Base-by-base conservation (phyloP, 2,888 invertebrate species). In the Incurvaria masculella region DNA sequence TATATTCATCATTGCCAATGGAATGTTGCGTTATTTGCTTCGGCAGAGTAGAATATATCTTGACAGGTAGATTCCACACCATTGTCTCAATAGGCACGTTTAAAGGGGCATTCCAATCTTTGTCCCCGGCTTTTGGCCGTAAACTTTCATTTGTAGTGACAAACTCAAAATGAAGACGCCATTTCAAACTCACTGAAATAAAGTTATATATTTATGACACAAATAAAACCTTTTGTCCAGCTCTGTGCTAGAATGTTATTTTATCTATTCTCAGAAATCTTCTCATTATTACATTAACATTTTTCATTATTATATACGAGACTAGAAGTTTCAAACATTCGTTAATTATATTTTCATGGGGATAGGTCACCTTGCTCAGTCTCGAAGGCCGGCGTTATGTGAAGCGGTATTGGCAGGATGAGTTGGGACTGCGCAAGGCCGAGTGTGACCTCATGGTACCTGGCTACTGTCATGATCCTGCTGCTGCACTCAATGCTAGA, bases 81-180 rank as follows among this genome's bases (percentile, higher is more conserved):
- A 98, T 97, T 1, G 98, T 98, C 72, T 99, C 97, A 50, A 98
- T 96, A 11, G 93, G 87, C 23, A 97, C 80, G 54, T 87, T 86
- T 2, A 87, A 75, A 0, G 97, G 96, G 1, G 93, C 96, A 59
- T 87, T 88, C 88, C 96, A 94, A 33, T 81, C 83, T 21, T 81
- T 75, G 21, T 82, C 79, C 49, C 80, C 80, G 43, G 65, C 61
- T 4, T 83, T 82, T 21, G 83, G 80, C 51, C 82, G 74, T 45
- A 87, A 74, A 47, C 82, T 80, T 60, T 87, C 87, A 65, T 84
- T 81, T 51, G 89, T 89, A 0, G 93, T 94, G 0, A 95, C 97
- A 78, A 99, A 99, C 71, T 99, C 97, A 69, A 99, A 98, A 69
- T 98, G 97, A 21, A 99, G 80, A 44, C 93, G 83, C 98, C 98